Percentiles rank a stretch among this genome's conserved stretches.
phyloP scores from a whole-genome alignment of 2,113 vertebrate genomes.

The Polyodon spathula region DNA sequence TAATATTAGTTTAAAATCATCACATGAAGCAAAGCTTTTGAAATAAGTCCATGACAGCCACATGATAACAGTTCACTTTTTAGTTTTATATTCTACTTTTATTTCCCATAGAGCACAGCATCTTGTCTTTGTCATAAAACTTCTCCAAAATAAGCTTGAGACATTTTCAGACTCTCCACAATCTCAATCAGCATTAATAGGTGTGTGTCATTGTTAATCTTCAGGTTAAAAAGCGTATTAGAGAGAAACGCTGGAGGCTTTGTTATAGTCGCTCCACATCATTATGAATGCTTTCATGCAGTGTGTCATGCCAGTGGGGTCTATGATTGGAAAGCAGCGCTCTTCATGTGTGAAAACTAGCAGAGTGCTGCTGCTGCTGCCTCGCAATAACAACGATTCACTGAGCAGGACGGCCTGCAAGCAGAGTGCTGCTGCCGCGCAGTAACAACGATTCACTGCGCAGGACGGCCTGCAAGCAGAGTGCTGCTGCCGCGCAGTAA shows the following conservation, averaged over 20 bases:
- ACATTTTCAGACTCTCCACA: slow-evolving; percentile 15
- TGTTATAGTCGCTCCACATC: not conserved
- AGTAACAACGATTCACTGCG: slow-evolving; percentile 25
- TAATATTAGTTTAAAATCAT: no score
- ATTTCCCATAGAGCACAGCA: not conserved
- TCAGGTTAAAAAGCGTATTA: slow-evolving; percentile 16
- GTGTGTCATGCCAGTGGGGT: not conserved
- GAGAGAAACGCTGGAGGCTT: slow-evolving; percentile 13
- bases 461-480: no score
- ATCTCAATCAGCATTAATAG: slow-evolving; percentile 15
- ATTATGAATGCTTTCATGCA: slow-evolving; percentile 10
- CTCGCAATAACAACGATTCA: slow-evolving; percentile 24
- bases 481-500: no score
- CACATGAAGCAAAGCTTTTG: no score
- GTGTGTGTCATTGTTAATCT: slow-evolving; percentile 16
- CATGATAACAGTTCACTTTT: no score
- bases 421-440: no score
- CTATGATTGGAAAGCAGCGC: not conserved
- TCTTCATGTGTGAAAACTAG: not conserved
- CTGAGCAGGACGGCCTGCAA: slow-evolving; percentile 28
- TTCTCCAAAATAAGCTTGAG: slow-evolving; percentile 13
- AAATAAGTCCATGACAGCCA: no score
- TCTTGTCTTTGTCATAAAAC: slow-evolving; percentile 3
- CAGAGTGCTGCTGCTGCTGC: slow-evolving; percentile 26
- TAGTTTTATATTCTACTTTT: no score